Evolutionary conservation across 2,888 invertebrate genomes (phyloP).

Genomic region (Alsophila aescularia): DNA sequence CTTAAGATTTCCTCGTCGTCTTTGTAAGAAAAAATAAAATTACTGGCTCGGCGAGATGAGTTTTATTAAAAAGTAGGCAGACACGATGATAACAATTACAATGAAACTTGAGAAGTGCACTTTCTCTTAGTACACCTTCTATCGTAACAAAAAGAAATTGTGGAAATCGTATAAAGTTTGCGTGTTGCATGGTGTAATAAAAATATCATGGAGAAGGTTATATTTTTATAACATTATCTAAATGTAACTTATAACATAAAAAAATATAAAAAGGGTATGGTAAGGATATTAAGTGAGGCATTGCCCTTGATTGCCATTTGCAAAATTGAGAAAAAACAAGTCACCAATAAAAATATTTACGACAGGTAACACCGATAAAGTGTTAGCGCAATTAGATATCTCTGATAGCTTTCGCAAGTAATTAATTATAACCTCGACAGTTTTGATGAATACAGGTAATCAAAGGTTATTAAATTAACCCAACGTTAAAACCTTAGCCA

Average conservation of each 20-base stretch:
- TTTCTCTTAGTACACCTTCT: constrained; percentile 35
- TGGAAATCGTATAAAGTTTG: constrained; percentile 29
- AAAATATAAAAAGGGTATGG: too few species aligned
- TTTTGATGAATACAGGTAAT: constrained; percentile 11
- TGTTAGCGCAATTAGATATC: not conserved
- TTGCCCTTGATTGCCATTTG: too few species aligned
- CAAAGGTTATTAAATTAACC: constrained; percentile 24
- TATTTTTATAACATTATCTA: too few species aligned
- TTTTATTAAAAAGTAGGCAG: constrained; percentile 35
- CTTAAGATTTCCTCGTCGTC: constrained; percentile 20
- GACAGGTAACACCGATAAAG: too few species aligned
- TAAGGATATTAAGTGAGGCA: too few species aligned
- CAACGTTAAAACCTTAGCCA: constrained; percentile 20
- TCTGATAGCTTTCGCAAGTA: not conserved
- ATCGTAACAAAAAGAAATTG: constrained; percentile 33
- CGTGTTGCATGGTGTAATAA: constrained; percentile 10
- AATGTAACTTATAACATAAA: too few species aligned
- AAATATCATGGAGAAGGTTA: too few species aligned
- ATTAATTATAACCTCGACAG: too few species aligned
- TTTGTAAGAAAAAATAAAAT: constrained; percentile 27
- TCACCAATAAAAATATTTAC: too few species aligned
- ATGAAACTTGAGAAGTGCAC: constrained; percentile 37
- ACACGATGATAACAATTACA: constrained; percentile 34
- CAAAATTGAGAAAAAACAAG: too few species aligned
- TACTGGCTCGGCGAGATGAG: constrained; percentile 19